phyloP scores from a whole-genome alignment of 2,888 invertebrate genomes.

The Ormyrus pomaceus region DNA sequence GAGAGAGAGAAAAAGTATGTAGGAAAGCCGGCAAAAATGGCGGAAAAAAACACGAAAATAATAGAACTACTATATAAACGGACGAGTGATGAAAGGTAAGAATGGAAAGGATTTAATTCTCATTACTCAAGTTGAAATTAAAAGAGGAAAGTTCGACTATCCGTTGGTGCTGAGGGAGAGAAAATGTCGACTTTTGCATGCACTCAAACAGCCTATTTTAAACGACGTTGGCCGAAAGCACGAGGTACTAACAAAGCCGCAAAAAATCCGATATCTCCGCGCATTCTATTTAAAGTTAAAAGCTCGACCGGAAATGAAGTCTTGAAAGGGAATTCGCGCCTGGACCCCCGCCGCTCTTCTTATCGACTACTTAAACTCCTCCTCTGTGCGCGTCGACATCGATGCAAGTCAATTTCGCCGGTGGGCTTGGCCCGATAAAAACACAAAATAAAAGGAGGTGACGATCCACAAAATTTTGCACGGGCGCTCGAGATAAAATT shows the following conservation, averaged over 20 bases:
- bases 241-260: slow-evolving; percentile 49
- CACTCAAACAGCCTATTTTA: slow-evolving; percentile 26
- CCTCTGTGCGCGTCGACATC: slow-evolving; percentile 11
- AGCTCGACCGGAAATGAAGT: slow-evolving; percentile 56
- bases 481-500: neutral
- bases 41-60: slow-evolving; percentile 2
- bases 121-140: slow-evolving; percentile 38
- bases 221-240: neutral
- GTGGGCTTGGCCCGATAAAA: slow-evolving; percentile 10
- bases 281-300: slow-evolving; percentile 55
- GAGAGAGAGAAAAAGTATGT: slow-evolving; percentile 3
- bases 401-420: slow-evolving; percentile 49
- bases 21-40: slow-evolving; percentile 3
- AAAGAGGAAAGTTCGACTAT: slow-evolving; percentile 24
- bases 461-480: neutral
- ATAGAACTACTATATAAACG: slow-evolving; percentile 13
- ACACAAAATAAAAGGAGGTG: slow-evolving; percentile 27
- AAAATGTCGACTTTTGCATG: slow-evolving; percentile 15
- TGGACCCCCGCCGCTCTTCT: slow-evolving; percentile 39
- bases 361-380: slow-evolving; percentile 53
- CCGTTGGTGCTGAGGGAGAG: neutral
- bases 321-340: slow-evolving; percentile 47
- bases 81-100: slow-evolving; percentile 13
- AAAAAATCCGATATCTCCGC: slow-evolving; percentile 53
- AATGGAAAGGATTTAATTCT: slow-evolving; percentile 40